Conservation (phyloP, 2,113 vertebrate genomes). For the Eleginops maclovinus region DNA sequence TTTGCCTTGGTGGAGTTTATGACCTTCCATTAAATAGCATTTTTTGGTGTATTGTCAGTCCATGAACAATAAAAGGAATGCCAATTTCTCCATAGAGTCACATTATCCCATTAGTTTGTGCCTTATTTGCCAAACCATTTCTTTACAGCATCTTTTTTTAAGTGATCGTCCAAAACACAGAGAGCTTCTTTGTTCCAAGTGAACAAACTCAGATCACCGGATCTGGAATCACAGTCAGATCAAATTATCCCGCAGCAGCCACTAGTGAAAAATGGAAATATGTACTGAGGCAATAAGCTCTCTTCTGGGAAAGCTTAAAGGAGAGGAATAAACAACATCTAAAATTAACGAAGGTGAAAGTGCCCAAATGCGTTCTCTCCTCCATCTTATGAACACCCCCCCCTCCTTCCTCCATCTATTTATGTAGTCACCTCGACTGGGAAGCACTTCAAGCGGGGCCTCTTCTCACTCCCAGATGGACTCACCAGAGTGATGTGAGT, state of each 20-base stretch:
- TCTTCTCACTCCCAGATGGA: conserved; percentile 71
- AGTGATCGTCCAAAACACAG: background rate
- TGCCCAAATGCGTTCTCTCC: conserved; percentile 45
- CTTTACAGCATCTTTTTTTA: background rate
- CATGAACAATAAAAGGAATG: background rate
- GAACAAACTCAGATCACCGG: conserved; percentile 39
- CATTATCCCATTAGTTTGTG: background rate
- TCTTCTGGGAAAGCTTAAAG: conserved; percentile 60
- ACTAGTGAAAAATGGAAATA: conserved; percentile 50
- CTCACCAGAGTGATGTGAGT: conserved; percentile 44
- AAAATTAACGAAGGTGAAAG: conserved; percentile 73
- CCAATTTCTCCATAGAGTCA: background rate
- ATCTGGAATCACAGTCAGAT: conserved; percentile 43
- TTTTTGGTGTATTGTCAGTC: background rate
- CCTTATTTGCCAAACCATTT: background rate
- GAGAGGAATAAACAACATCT: conserved; percentile 64
- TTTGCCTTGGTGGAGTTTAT: too few relatives aligned
- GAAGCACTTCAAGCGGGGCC: conserved; percentile 71
- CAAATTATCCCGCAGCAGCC: conserved; percentile 44
- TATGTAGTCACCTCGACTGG: conserved; percentile 67
- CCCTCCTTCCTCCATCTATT: conserved; percentile 51
- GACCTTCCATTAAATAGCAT: background rate
- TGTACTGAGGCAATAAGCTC: conserved; percentile 52
- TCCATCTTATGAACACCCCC: conserved; percentile 55
- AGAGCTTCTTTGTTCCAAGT: conserved; percentile 35